A percentile compares a stretch with the other conserved stretches of the same genome.
Conservation (phyloP, 2,888 invertebrate genomes). For the Crepidodera aurea region DNA sequence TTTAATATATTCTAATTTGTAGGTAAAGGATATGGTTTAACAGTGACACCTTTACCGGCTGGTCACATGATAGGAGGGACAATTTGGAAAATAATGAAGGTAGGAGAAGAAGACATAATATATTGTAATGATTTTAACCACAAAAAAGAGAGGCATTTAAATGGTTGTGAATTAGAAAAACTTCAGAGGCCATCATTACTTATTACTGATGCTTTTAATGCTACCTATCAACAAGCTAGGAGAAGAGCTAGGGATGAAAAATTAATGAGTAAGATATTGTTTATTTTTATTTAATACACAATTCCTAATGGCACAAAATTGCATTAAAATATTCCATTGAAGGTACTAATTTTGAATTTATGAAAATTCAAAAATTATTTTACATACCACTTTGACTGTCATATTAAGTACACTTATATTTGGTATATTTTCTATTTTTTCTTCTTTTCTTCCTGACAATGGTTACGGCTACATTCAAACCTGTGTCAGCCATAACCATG, state of each 20-base stretch:
- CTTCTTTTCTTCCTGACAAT: no score
- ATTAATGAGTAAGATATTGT: constrained; percentile 79
- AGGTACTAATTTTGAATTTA: no score
- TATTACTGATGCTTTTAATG: constrained; percentile 96
- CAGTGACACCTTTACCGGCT: constrained; percentile 93
- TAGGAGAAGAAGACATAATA: constrained; percentile 97
- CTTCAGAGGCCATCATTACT: constrained; percentile 91
- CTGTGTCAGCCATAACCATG: no score
- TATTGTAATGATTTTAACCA: constrained; percentile 99
- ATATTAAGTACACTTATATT: no score
- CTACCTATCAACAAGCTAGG: constrained; percentile 90
- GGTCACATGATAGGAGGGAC: constrained; percentile 99
- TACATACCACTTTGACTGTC: no score
- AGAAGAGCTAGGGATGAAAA: constrained; percentile 93
- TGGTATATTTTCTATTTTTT: no score
- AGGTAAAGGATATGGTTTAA: constrained; percentile 95
- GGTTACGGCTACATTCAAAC: no score
- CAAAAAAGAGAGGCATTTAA: constrained; percentile 96
- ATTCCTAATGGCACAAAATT: no score
- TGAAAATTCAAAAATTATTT: no score
- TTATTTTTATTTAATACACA: no score
- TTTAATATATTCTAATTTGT: no score
- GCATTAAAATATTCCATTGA: no score
- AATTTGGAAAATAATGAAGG: constrained; percentile 98
- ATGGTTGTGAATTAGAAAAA: constrained; percentile 92